Evolutionary conservation across 2,797 vertebrate genomes (phyloP).

Genomic region (Helostoma temminkii): DNA sequence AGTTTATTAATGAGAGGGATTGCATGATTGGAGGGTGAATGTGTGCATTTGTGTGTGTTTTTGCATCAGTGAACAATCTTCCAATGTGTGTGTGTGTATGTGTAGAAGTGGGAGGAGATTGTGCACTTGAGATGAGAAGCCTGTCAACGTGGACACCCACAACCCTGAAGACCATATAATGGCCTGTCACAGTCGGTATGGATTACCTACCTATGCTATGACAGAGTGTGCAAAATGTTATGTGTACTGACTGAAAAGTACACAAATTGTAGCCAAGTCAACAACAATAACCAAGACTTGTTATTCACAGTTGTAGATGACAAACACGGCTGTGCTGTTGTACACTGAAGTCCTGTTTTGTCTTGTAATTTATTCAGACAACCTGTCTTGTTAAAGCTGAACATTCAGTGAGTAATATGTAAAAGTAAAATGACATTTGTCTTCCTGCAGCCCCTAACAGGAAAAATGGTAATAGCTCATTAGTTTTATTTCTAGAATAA

Average conservation of each 20-base stretch:
- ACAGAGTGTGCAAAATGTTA: slow-evolving; percentile 58
- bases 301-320: slow-evolving; percentile 13
- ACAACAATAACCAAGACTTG: slow-evolving; percentile 24
- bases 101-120: slow-evolving; percentile 43
- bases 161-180: slow-evolving; percentile 54
- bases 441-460: no score
- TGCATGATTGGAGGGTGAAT: slow-evolving; percentile 65
- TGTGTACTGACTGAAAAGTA: slow-evolving; percentile 28
- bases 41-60: slow-evolving; percentile 27
- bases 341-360: slow-evolving; percentile 41
- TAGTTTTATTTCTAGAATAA: no score
- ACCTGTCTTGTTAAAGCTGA: slow-evolving; percentile 32
- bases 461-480: no score
- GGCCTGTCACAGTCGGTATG: slow-evolving; percentile 55
- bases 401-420: slow-evolving; percentile 32
- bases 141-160: slow-evolving; percentile 50
- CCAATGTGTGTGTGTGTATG: slow-evolving; percentile 1
- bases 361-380: slow-evolving; percentile 54
- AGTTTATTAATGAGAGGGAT: slow-evolving; percentile 82
- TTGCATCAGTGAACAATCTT: no score
- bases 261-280: slow-evolving; percentile 26
- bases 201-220: slow-evolving; percentile 41
- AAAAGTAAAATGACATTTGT: slow-evolving; percentile 37
- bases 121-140: slow-evolving; percentile 51
- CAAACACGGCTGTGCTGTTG: slow-evolving; percentile 23